Percentiles rank a stretch among this genome's conserved stretches.
phyloP scores from a whole-genome alignment of 2,113 vertebrate genomes.

The Triplophysa dalaica region DNA sequence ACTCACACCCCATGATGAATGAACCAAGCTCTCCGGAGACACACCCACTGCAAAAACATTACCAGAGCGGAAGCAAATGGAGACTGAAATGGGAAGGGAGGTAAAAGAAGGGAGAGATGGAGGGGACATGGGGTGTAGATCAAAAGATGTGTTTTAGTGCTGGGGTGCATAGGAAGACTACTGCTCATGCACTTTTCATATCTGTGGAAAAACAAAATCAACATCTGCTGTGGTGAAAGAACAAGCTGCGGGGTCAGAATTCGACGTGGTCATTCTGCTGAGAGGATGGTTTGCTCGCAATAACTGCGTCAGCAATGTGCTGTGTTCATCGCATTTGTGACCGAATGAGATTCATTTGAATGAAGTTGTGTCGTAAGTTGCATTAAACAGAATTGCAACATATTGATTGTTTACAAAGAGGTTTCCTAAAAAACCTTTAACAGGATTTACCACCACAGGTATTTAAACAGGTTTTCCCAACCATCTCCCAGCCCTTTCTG shows the following conservation, averaged over 20 bases:
- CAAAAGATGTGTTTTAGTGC: conserved; percentile 49
- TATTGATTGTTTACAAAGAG: neutral
- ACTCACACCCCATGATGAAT: conserved; percentile 71
- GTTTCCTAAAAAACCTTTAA: neutral
- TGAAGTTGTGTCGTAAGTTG: neutral
- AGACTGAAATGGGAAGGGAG: conserved; percentile 14
- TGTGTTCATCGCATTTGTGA: conserved; percentile 6
- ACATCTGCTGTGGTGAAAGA: conserved; percentile 47
- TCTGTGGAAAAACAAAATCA: conserved; percentile 52
- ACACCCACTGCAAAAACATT: conserved; percentile 59
- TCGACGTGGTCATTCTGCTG: conserved; percentile 38
- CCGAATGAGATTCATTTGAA: neutral
- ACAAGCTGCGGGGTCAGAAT: conserved; percentile 38
- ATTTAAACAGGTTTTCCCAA: too few relatives aligned
- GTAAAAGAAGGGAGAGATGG: conserved; percentile 23
- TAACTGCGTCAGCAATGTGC: conserved; percentile 31
- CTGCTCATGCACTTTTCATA: conserved; percentile 53
- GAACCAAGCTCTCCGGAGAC: conserved; percentile 66
- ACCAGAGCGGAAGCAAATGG: conserved; percentile 46
- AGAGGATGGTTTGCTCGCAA: conserved; percentile 27
- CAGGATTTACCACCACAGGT: too few relatives aligned
- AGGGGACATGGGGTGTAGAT: conserved; percentile 54
- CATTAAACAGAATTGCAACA: neutral
- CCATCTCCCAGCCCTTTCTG: too few relatives aligned
- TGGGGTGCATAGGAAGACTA: conserved; percentile 40